phyloP scores from a whole-genome alignment of 2,797 vertebrate species.

The Myioborus miniatus region DNA sequence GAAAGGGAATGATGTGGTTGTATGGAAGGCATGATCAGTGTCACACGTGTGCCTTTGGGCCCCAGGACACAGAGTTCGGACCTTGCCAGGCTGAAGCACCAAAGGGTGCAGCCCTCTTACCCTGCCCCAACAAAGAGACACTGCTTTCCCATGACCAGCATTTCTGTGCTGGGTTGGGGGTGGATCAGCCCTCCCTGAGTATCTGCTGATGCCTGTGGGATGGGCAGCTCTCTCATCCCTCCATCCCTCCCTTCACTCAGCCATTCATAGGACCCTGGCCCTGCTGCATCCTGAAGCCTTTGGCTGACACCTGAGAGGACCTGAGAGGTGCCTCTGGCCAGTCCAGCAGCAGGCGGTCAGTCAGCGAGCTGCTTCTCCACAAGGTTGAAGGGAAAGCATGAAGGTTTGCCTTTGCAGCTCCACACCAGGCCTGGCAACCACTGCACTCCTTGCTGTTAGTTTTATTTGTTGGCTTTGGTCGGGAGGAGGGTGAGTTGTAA shows the following conservation, averaged over 20 bases:
- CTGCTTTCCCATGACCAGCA: background rate
- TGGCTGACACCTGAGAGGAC: background rate
- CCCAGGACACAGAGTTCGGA: fast-evolving
- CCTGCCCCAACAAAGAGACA: background rate
- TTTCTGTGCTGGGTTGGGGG: background rate
- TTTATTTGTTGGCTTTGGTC: background rate
- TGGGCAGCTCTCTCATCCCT: background rate
- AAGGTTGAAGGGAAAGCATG: background rate
- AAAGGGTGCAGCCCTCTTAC: background rate
- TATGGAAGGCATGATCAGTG: background rate
- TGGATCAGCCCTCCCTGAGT: background rate
- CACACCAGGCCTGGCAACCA: background rate
- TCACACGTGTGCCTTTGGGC: background rate
- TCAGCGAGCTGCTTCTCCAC: background rate
- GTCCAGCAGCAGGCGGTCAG: background rate
- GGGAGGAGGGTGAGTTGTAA: background rate
- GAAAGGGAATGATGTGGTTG: background rate
- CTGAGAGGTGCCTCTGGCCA: fast-evolving
- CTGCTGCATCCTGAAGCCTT: background rate
- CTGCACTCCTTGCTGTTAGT: background rate
- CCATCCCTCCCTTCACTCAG: background rate
- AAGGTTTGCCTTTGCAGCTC: background rate
- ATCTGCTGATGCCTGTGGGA: background rate
- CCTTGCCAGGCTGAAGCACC: background rate
- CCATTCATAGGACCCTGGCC: background rate